A percentile compares a stretch with the other conserved stretches of the same genome.
Conservation (phyloP, 2,797 vertebrate species). For the Poecile montanus region DNA sequence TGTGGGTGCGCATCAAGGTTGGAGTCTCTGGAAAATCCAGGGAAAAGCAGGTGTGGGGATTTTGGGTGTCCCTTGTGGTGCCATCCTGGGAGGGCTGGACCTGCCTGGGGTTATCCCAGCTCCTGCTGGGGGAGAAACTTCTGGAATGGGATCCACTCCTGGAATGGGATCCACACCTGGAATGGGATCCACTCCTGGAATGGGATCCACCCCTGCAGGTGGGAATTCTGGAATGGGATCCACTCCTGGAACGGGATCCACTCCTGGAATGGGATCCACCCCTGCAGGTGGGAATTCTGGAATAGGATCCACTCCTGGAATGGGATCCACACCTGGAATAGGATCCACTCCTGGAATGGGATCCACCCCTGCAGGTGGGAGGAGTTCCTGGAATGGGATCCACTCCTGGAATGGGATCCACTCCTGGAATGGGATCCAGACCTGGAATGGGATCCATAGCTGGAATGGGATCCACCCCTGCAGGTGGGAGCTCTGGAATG, state of each 20-base stretch:
- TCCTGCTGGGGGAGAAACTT: not conserved
- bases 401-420: not conserved
- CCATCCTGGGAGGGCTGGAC: fast-evolving
- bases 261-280: too few relatives aligned
- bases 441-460: too few relatives aligned
- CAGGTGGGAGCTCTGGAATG: too few relatives aligned
- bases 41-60: not conserved
- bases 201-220: too few relatives aligned
- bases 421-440: not conserved
- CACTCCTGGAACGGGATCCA: not conserved
- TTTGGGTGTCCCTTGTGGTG: not conserved
- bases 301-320: not conserved
- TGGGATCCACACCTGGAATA: not conserved
- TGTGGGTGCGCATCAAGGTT: fast-evolving
- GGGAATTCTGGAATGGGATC: too few relatives aligned
- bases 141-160: not conserved
- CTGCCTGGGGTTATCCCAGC: not conserved
- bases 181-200: not conserved
- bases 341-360: not conserved
- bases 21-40: not conserved
- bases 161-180: not conserved
- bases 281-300: too few relatives aligned
- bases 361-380: too few relatives aligned
- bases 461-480: not conserved
- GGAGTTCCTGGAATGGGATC: not conserved